A percentile compares a stretch with the other conserved stretches of the same genome.
These are phyloP conservation scores for Petrocephalus microphthalmus DNA, from an alignment of 2,113 vertebrate species.

Conservation along the genomic window DNA sequence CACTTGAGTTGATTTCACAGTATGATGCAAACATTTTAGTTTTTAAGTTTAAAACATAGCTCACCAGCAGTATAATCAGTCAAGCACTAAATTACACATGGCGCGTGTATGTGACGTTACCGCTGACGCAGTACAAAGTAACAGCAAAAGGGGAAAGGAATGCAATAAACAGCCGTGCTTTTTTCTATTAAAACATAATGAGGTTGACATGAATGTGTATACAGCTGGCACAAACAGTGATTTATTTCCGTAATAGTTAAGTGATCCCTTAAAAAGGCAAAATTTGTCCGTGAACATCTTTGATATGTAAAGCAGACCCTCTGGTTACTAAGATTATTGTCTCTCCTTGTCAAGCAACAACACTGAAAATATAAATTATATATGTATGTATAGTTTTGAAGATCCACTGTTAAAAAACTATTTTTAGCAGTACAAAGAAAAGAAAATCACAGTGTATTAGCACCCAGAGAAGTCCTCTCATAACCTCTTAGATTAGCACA, in stretches of 20 bases:
- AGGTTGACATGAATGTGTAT: background rate
- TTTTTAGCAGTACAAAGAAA: background rate
- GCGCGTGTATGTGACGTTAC: background rate
- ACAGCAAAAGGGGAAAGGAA: background rate
- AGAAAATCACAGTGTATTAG: slow-evolving; percentile 27
- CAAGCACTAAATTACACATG: background rate
- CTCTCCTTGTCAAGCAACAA: background rate
- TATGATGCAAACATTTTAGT: background rate
- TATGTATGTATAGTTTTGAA: background rate
- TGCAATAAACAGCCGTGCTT: background rate
- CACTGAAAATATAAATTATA: slow-evolving; percentile 2
- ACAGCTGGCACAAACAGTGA: background rate
- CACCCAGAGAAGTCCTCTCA: slow-evolving; percentile 20
- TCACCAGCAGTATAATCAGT: background rate
- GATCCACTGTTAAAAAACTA: background rate
- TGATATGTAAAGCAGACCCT: slow-evolving; percentile 15
- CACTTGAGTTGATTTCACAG: background rate
- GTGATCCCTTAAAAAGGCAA: background rate
- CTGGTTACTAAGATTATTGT: slow-evolving; percentile 19
- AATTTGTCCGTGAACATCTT: background rate
- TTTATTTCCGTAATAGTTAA: background rate
- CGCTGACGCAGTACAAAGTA: background rate
- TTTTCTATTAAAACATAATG: background rate
- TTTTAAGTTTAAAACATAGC: background rate
- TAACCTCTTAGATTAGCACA: background rate